Base-by-base conservation (phyloP, 1,140 invertebrate genomes). In the Drosophila takahashii region DNA sequence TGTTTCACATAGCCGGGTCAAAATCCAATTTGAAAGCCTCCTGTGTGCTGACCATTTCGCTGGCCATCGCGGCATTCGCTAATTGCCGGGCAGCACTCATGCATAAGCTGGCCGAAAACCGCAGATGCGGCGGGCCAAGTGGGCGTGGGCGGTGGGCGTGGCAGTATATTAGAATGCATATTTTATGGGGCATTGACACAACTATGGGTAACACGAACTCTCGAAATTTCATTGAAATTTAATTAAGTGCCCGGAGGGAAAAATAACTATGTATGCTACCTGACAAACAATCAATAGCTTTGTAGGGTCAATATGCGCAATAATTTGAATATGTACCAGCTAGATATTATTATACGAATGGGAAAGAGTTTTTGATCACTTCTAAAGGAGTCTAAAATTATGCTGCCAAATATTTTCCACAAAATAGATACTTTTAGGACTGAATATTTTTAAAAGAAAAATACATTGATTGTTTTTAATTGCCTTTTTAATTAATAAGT, bases 1-100 rank as follows among this genome's bases (percentile, higher is more conserved):
- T 15, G 47, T 37, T 41, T 10, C 34, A 50, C 34, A 44, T 15
- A 27, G 44, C 34, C 45, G 27, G 42, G 44, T n/a, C 1, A n/a
- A 72, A 75, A 66, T 75, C 15, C 37, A 76, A 66, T 76, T 75
- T 76, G 10, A 27, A 57, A 37, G 16, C 27, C 26, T 27, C n/a
- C n/a, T 41, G 53, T 45, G 41, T 61, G 32, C 57, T 32, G 15
- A 15, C 26, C 34, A 50, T 57, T 56, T 65, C 7, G 36, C n/a
- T 62, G 57, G 57, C 37, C 58, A 53, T 18, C 34, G 8, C n/a
- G 36, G 1, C 29, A 36, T 11, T 26, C 52, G 22, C 69, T 74
- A 64, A 74, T 73, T 74, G 42, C 36, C 37, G 18, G 3, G 37
- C 41, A 61, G 61, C 15, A 39, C 51, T 69, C 64, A 54, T 76